Percentiles rank a stretch among this genome's conserved stretches.
Conservation (phyloP, 1,140 invertebrate genomes). For the Eufriesea mexicana region DNA sequence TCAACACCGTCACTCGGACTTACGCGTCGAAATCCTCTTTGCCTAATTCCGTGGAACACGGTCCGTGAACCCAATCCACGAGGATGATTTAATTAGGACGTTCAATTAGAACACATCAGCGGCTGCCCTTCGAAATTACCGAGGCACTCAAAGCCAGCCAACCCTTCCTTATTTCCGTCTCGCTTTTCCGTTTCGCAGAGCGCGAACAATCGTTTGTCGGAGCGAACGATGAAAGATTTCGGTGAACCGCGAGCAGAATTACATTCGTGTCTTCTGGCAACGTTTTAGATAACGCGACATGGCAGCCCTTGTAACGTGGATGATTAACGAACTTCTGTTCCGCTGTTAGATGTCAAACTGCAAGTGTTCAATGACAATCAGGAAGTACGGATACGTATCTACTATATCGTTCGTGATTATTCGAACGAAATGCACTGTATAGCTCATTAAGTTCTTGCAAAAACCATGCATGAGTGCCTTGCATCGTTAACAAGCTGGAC, state of each 20-base stretch:
- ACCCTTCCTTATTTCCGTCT: slow-evolving; percentile 2
- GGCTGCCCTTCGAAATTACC: slow-evolving; percentile 16
- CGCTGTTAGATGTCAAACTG: too few species aligned
- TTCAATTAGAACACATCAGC: slow-evolving; percentile 46
- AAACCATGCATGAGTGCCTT: too few species aligned
- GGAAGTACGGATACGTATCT: too few species aligned
- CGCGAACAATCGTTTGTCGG: background rate
- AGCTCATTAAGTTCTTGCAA: too few species aligned
- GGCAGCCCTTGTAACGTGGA: background rate
- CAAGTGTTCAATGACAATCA: too few species aligned
- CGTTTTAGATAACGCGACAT: background rate
- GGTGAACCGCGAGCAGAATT: background rate
- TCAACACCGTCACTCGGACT: background rate
- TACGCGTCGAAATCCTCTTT: slow-evolving; percentile 34
- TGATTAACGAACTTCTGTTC: too few species aligned
- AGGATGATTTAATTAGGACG: slow-evolving; percentile 42
- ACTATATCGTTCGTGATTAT: too few species aligned
- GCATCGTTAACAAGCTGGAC: too few species aligned
- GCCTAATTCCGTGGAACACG: slow-evolving; percentile 23
- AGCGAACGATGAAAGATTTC: background rate
- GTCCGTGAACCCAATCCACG: slow-evolving; percentile 16
- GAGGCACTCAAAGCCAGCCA: slow-evolving; percentile 14
- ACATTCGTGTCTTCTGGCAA: background rate
- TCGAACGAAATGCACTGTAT: too few species aligned
- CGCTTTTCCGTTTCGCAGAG: slow-evolving; percentile 12